These are phyloP conservation scores for Bombyx huttoni DNA, from an alignment of 2,888 invertebrate genomes.

Conservation along the genomic window DNA sequence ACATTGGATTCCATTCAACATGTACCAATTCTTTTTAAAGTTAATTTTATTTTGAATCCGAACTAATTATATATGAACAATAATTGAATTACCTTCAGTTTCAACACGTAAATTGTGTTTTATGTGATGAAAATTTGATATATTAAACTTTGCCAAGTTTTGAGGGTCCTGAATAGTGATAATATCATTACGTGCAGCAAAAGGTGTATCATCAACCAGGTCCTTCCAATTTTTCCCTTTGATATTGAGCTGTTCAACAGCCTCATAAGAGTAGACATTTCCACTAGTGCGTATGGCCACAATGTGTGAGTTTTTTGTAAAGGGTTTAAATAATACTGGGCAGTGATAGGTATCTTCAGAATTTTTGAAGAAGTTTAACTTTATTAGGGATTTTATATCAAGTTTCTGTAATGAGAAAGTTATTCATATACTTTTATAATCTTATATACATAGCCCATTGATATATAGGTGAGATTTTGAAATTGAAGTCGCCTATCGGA, in stretches of 20 bases:
- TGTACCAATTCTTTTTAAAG: too few species aligned
- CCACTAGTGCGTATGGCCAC: constrained; percentile 92
- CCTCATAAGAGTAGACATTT: constrained; percentile 96
- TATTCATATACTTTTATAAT: too few species aligned
- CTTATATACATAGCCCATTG: too few species aligned
- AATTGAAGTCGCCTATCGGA: too few species aligned
- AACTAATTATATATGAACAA: not conserved
- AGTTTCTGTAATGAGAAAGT: constrained; percentile 71
- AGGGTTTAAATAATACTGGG: constrained; percentile 92
- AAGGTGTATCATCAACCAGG: constrained; percentile 90
- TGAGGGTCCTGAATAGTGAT: constrained; percentile 94
- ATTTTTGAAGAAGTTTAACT: constrained; percentile 92
- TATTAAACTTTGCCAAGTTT: constrained; percentile 93
- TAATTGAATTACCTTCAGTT: constrained; percentile 77
- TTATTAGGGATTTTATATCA: constrained; percentile 85
- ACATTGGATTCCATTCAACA: too few species aligned
- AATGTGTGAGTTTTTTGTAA: constrained; percentile 95
- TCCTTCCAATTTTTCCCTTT: constrained; percentile 96
- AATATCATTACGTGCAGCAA: constrained; percentile 85
- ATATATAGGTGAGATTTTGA: too few species aligned
- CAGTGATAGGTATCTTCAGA: constrained; percentile 88
- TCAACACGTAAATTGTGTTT: constrained; percentile 91
- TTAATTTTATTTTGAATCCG: too few species aligned
- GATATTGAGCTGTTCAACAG: constrained; percentile 95
- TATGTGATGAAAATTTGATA: constrained; percentile 93